phyloP scores from a whole-genome alignment of 2,113 vertebrate genomes.

The Bos indicus region DNA sequence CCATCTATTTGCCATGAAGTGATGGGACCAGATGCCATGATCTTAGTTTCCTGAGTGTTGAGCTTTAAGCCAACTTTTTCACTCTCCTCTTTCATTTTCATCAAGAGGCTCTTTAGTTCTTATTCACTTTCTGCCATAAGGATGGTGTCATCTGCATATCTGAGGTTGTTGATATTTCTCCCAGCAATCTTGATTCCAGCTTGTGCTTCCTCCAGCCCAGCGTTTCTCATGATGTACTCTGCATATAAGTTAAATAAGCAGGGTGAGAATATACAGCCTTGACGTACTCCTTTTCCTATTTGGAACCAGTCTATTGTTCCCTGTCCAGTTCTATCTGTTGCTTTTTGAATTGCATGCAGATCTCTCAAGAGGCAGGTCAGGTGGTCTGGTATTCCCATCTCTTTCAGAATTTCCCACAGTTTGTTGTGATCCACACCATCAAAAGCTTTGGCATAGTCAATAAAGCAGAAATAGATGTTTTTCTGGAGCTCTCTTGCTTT shows the following conservation, averaged over 20 bases:
- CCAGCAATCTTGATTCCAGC: background rate
- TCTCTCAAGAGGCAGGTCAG: background rate
- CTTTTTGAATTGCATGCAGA: background rate
- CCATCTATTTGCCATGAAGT: background rate
- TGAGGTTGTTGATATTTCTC: background rate
- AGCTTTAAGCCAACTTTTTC: background rate
- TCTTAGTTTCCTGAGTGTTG: background rate
- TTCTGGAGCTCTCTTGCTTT: background rate
- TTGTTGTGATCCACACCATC: background rate
- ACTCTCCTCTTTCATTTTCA: background rate
- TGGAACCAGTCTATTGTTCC: background rate
- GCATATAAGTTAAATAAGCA: background rate
- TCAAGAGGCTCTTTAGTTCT: background rate
- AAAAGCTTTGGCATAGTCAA: background rate
- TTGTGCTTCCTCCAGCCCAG: background rate
- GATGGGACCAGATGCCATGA: background rate
- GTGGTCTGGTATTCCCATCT: background rate
- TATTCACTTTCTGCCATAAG: background rate
- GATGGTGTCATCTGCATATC: background rate
- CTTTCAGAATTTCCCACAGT: background rate
- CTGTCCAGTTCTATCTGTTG: background rate
- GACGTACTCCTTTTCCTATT: background rate
- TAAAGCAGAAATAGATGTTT: background rate
- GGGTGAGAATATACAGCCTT: background rate
- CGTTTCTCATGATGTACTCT: background rate